Evolutionary conservation across 1,140 invertebrate species (phyloP).

Genomic region (Apis florea): DNA sequence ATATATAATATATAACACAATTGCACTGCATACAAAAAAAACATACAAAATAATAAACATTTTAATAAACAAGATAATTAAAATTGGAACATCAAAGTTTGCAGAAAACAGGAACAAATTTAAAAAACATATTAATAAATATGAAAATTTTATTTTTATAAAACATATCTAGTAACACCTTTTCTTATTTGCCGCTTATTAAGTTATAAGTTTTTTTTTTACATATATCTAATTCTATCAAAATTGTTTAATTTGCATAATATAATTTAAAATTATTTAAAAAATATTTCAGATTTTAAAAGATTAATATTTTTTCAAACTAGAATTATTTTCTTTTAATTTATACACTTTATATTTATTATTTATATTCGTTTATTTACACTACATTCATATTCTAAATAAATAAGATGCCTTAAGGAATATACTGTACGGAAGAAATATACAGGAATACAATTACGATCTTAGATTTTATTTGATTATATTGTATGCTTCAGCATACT

Average conservation of each 20-base stretch:
- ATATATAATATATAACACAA: slow-evolving; percentile 32
- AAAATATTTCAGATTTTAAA: neutral
- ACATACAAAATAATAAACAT: slow-evolving; percentile 21
- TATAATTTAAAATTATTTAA: neutral
- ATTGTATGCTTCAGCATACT: slow-evolving; percentile 61
- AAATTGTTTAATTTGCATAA: neutral
- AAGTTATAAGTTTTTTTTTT: slow-evolving; percentile 44
- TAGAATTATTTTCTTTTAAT: neutral
- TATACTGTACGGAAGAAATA: slow-evolving; percentile 22
- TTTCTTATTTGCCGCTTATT: slow-evolving; percentile 68
- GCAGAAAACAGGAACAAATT: slow-evolving; percentile 39
- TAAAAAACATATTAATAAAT: slow-evolving; percentile 52
- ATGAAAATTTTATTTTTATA: slow-evolving; percentile 72
- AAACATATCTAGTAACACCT: slow-evolving; percentile 70
- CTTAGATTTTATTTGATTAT: slow-evolving; percentile 69
- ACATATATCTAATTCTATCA: neutral
- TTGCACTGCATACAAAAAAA: neutral
- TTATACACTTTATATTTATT: slow-evolving; percentile 16
- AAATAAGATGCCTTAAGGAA: slow-evolving; percentile 35
- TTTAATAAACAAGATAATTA: slow-evolving; percentile 9
- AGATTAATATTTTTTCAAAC: neutral
- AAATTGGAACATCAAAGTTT: slow-evolving; percentile 4
- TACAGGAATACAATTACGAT: slow-evolving; percentile 60
- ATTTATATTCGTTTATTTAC: slow-evolving; percentile 5
- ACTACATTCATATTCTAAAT: slow-evolving; percentile 22